Evolutionary conservation across 2,797 vertebrate genomes (phyloP), one percentile per base, ranked within the genome.

Genomic region (Emydoidea blandingii): DNA sequence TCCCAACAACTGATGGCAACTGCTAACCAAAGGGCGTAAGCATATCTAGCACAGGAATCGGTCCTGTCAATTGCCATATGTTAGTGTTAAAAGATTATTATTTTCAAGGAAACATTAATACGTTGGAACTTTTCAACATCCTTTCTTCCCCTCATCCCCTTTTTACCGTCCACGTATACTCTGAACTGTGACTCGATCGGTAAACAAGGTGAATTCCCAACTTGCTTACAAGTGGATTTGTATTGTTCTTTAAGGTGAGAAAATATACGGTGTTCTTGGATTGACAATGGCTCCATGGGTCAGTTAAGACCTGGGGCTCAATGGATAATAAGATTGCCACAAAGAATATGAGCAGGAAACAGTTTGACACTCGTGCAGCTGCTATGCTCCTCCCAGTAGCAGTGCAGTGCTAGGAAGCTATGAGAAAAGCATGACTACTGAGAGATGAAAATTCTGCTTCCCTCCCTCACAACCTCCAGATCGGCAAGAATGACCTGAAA

Each of bases 11-110:
- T 10, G 79, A 41, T 50, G 53, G 23, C n/a, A 81, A 7, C 1
- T 3, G 23, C 47, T 31, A 25, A 62, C 83, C 86, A 0, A 19
- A 25, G 81, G 83, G 93, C 12, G 81, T 27, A 89, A 0, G 2
- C 79, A 81, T 89, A 27, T 0, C 16, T 79, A 62, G 27, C 1
- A 0, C 12, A 0, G 84, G 92, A 52, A 79, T 1, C 8, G 7
- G 88, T n/a, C 68, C 72, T 91, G 93, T 89, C 83, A 0, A 8
- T 82, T 95, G 92, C 86, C 94, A 74, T 87, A 10, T 4, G 88
- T 52, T 59, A 12, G 8, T 18, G 81, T 27, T 90, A 93, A 0
- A 88, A 34, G 29, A 0, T 0, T 52, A 37, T 90, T 52, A 82
- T 74, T 8, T 31, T 1, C n/a, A n/a, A 11, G n/a, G n/a, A n/a